Conservation (phyloP, 2,113 vertebrate genomes). For the Laticauda laticaudata region DNA sequence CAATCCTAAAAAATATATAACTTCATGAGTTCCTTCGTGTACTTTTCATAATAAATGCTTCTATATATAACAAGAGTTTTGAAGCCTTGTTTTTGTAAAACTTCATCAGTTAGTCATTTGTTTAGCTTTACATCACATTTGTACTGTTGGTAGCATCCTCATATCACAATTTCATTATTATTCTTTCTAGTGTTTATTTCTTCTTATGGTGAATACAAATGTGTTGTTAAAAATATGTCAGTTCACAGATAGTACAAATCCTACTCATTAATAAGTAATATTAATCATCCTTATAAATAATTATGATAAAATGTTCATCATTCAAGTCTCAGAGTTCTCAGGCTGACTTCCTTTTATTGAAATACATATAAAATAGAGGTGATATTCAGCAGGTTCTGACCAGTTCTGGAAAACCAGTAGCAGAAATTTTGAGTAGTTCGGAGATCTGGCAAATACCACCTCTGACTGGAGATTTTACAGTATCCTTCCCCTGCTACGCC, state of each 20-base stretch:
- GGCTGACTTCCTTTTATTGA: neutral
- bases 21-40: neutral
- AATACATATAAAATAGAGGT: neutral
- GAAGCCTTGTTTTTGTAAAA: neutral
- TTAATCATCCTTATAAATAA: neutral
- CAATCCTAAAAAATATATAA: neutral
- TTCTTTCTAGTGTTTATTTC: neutral
- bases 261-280: neutral
- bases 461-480: too few relatives aligned
- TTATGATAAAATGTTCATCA: neutral
- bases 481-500: too few relatives aligned
- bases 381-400: too few relatives aligned
- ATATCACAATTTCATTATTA: neutral
- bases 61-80: neutral
- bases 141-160: neutral
- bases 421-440: too few relatives aligned
- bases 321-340: neutral
- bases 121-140: neutral
- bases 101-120: neutral
- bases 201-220: neutral
- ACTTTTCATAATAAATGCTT: neutral
- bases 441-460: too few relatives aligned
- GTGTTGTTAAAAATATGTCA: neutral
- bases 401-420: too few relatives aligned
- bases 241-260: neutral